Base-by-base conservation (phyloP, 2,797 vertebrate genomes). In the Xenops minutus region DNA sequence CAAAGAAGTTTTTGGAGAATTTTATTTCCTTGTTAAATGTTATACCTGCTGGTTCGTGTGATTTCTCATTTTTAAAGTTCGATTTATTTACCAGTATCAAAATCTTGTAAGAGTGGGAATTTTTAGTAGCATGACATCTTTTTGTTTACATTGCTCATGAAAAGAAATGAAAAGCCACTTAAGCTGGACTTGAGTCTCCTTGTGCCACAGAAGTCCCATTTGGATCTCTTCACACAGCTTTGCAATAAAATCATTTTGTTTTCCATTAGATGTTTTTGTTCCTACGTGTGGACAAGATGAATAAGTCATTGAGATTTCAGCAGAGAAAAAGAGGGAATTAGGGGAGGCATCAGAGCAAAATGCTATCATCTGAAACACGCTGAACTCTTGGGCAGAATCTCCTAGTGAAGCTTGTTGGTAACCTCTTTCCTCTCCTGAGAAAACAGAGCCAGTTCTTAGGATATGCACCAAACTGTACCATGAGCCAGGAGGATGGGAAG, bases 321-420 rank as follows among this genome's bases (percentile, higher is more conserved):
- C 18, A 61, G 34, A 74, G 36, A 71, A 79, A 82, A 87, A 48
- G 46, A 61, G 23, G 51, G 75, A 41, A 56, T 61, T 29, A 41
- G 4, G 4, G 46, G 55, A 56, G 49, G 19, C 37, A 32, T 1
- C 7, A 24, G 46, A 73, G 22, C 32, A n/a, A 77, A 62, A 14
- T 0, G 0, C 36, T 61, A 0, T 34, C 11, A 29, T 46, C 26
- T 74, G 67, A 80, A 72, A n/a, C 4, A 14, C 0, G 0, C 14
- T 87, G 63, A 69, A 8, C 14, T 66, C 30, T 43, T 58, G 51
- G 61, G 73, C 37, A 74, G 56, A 85, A 69, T 55, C 26, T 74
- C 44, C 18, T 34, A 27, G 79, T 20, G 24, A 63, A 71, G 17
- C 21, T 55, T 37, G 17, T 24, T 67, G 39, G 15, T 82, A 24